Conservation (phyloP, 2,113 vertebrate species). For the Corythornis cristatus region DNA sequence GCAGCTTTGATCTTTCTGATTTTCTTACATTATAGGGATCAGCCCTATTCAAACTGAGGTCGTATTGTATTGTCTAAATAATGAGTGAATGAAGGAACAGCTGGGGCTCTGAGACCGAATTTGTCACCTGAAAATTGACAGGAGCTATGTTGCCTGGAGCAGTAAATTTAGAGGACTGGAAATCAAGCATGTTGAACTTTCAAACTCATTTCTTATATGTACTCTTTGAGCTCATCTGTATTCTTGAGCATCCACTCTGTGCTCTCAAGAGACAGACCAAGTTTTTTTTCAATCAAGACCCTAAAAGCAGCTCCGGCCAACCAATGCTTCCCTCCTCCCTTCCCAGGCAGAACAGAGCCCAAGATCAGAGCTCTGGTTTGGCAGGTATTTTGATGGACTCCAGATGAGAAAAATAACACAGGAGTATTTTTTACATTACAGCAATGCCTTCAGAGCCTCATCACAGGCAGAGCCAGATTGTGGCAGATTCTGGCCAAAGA, state of each 20-base stretch:
- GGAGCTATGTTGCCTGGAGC: background rate
- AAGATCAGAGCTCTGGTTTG: background rate
- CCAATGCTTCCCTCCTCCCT: background rate
- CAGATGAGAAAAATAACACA: background rate
- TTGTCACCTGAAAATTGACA: conserved; percentile 32
- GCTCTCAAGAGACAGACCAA: background rate
- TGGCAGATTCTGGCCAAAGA: background rate
- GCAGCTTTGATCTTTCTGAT: background rate
- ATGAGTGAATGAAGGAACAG: background rate
- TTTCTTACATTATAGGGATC: background rate
- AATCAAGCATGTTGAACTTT: conserved; percentile 11
- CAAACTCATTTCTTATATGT: background rate
- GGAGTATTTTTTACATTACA: background rate
- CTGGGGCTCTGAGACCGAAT: background rate
- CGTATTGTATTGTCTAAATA: background rate
- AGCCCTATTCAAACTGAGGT: background rate
- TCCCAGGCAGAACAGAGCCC: background rate
- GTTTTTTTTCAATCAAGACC: background rate
- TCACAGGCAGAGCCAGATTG: background rate
- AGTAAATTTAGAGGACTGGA: conserved; percentile 15
- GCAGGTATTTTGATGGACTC: background rate
- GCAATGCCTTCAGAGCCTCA: background rate
- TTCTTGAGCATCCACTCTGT: background rate
- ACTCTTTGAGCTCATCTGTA: conserved; percentile 23
- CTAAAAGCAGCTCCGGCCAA: background rate